Percentiles rank a stretch among this genome's conserved stretches.
Evolutionary conservation across 2,113 vertebrate species (phyloP).

Genomic region (Leucoraja erinaceus): DNA sequence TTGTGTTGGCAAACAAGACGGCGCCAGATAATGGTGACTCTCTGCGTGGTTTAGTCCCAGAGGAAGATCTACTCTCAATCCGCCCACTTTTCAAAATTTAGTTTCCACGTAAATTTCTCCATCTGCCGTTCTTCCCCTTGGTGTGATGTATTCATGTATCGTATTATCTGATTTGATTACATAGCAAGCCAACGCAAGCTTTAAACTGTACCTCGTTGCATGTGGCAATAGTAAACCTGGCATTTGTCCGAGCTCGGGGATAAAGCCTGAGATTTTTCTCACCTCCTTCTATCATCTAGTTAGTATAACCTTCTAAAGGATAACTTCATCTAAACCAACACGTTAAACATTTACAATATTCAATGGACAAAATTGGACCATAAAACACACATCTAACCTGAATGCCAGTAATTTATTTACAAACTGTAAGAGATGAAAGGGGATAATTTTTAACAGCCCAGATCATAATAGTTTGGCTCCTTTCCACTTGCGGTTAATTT

Average conservation of each 20-base stretch:
- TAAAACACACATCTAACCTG: not conserved
- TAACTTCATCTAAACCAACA: not conserved
- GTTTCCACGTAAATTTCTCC: too few species aligned
- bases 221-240: too few species aligned
- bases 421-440: too few species aligned
- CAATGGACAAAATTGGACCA: not conserved
- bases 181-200: too few species aligned
- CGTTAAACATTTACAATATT: constrained; percentile 12
- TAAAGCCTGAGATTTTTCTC: not conserved
- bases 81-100: too few species aligned
- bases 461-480: not conserved
- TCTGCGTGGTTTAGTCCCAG: too few species aligned
- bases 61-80: too few species aligned
- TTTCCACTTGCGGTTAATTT: not conserved
- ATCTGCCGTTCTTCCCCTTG: too few species aligned
- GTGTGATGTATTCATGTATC: too few species aligned
- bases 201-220: too few species aligned
- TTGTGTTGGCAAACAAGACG: not conserved
- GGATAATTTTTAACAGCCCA: not conserved
- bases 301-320: not conserved
- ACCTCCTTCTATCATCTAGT: not conserved
- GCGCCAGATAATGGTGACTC: too few species aligned
- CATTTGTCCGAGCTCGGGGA: not conserved
- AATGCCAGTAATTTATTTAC: not conserved
- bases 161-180: too few species aligned